Evolutionary conservation across 2,888 invertebrate species (phyloP), one percentile per base, ranked within the genome.

Genomic region (Apoda limacodes): DNA sequence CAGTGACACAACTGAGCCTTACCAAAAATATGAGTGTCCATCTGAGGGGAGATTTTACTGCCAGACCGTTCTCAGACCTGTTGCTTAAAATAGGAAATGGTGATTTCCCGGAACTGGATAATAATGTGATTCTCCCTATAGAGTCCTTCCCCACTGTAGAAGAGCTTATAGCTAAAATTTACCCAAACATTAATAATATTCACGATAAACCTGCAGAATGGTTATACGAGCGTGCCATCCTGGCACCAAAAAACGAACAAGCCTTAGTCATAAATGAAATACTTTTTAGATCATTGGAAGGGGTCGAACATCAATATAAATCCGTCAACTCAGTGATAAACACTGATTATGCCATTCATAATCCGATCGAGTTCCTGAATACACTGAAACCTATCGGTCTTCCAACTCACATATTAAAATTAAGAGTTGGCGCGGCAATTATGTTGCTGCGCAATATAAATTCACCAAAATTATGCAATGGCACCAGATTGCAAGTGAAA

Each of bases 361-460:
- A 31, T 30, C 42, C 39, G n/a, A 25, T 23, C 4, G 39, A 42
- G 22, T 44, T 42, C 17, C 27, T 39, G 17, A 25, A 40, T 25
- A 31, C 39, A 12, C 20, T 43, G 3, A 26, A 43, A 11, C 15
- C 31, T 6, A 22, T 34, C 14, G 39, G 35, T 5, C 9, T 40
- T n/a, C 38, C 39, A 10, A 28, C 29, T 10, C 37, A 44, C 21
- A 25, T 11, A 15, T 19, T 40, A 4, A 12, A 21, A 23, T 26
- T 37, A 11, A 40, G 37, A 22, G 25, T 39, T 22, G 37, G 33
- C 14, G 15, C 28, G 2, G 32, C 35, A 7, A 30, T 36, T 12
- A 39, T 36, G 11, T 20, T 32, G 11, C 28, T 35, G 9, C 22
- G 36, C n/a, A 38, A 38, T 30, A 24, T 35, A 9, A 37, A 35